Conservation (phyloP, 2,797 vertebrate species). For the Mastacembelus armatus region DNA sequence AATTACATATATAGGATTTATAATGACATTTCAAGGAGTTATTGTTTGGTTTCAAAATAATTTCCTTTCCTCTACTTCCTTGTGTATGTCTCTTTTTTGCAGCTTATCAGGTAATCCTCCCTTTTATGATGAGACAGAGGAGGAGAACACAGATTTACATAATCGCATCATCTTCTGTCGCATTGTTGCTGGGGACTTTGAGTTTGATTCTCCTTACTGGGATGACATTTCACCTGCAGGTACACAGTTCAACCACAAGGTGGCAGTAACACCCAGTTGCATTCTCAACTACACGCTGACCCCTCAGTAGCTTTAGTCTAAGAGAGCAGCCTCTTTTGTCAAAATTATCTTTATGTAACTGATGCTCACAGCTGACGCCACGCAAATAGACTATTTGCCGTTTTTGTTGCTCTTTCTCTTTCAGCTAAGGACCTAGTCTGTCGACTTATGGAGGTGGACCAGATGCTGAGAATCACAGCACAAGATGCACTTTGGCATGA, state of each 20-base stretch:
- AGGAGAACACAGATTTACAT: conserved; percentile 88
- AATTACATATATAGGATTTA: conserved; percentile 6
- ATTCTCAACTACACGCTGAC: neutral
- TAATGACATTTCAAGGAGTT: neutral
- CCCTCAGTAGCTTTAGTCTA: neutral
- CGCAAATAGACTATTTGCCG: neutral
- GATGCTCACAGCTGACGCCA: neutral
- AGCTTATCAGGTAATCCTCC: conserved; percentile 91
- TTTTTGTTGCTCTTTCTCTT: neutral
- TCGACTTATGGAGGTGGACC: conserved; percentile 90
- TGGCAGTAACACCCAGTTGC: conserved; percentile 44
- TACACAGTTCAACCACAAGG: conserved; percentile 62
- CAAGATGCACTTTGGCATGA: conserved; percentile 89
- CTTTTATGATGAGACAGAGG: conserved; percentile 90
- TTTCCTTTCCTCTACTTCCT: neutral
- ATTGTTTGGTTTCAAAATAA: conserved; percentile 1
- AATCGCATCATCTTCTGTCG: conserved; percentile 91
- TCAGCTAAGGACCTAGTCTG: conserved; percentile 89
- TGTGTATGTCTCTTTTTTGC: conserved; percentile 7
- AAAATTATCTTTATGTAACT: neutral
- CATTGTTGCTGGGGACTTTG: conserved; percentile 90
- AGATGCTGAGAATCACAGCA: conserved; percentile 89
- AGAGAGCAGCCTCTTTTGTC: neutral
- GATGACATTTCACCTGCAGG: conserved; percentile 90
- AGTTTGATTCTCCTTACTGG: conserved; percentile 91